Conservation (phyloP, 2,113 vertebrate genomes). For the Petrocephalus zakoni region DNA sequence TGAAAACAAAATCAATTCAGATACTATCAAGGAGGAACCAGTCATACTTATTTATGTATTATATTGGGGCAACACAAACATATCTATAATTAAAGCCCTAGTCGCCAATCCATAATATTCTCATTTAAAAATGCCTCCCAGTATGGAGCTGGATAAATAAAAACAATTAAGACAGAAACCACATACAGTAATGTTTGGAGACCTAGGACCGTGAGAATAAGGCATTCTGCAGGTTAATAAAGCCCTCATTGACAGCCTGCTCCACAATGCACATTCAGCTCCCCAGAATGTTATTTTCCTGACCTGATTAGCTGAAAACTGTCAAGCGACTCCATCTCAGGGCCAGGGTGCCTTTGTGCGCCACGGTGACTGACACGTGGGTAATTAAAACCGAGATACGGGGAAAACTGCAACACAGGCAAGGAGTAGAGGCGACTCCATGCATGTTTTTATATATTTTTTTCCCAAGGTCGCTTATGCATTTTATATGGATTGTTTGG, state of each 20-base stretch:
- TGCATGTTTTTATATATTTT: neutral
- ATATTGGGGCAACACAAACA: neutral
- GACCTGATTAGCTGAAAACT: constrained; percentile 7
- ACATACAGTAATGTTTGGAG: neutral
- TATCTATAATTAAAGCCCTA: constrained; percentile 1
- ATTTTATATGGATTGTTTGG: constrained; percentile 6
- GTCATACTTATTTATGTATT: neutral
- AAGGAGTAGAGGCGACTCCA: neutral
- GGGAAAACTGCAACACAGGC: neutral
- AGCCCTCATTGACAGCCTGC: neutral
- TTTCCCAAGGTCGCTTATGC: neutral
- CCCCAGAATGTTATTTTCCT: neutral
- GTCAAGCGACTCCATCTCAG: neutral
- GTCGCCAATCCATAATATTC: neutral
- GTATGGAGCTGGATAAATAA: constrained; percentile 13
- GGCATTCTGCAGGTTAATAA: neutral
- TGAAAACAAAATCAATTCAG: neutral
- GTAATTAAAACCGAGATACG: neutral
- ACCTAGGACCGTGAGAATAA: neutral
- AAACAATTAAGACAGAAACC: constrained; percentile 6
- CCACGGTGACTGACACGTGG: neutral
- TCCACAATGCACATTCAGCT: neutral
- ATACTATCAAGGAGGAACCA: neutral
- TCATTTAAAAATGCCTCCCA: neutral
- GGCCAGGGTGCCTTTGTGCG: neutral